phyloP scores from a whole-genome alignment of 2,888 invertebrate genomes.

The Colostygia pectinataria region DNA sequence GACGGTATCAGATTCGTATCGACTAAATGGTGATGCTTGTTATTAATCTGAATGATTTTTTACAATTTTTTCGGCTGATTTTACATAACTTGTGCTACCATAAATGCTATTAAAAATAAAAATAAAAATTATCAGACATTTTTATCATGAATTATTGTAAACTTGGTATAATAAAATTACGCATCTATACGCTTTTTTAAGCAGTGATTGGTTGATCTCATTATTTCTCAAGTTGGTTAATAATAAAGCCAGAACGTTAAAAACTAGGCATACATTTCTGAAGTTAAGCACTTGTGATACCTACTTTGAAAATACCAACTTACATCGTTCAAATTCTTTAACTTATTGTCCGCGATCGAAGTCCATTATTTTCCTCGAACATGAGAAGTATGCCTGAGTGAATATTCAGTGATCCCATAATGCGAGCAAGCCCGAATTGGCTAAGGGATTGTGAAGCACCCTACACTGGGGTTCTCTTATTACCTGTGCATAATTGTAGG shows the following conservation, averaged over 20 bases:
- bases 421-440: constrained; percentile 33
- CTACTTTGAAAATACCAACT: not conserved
- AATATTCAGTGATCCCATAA: constrained; percentile 42
- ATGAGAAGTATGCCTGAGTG: constrained; percentile 40
- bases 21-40: too few species aligned
- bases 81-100: too few species aligned
- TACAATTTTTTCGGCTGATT: too few species aligned
- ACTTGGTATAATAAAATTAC: too few species aligned
- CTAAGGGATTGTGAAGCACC: constrained; percentile 25
- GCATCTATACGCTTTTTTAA: too few species aligned
- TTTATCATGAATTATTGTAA: not conserved
- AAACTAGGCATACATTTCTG: too few species aligned
- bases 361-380: constrained; percentile 37
- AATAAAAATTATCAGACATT: too few species aligned
- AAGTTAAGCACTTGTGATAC: too few species aligned
- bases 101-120: too few species aligned
- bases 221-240: constrained; percentile 2
- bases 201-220: too few species aligned
- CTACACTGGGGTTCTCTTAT: constrained; percentile 12
- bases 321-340: constrained; percentile 1
- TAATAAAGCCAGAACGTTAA: not conserved
- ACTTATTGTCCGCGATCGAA: constrained; percentile 22
- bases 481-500: constrained; percentile 14
- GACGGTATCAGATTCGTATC: not conserved
- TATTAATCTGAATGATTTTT: too few species aligned